Conservation (phyloP, 2,888 invertebrate genomes). For the Cephus sareptanus region DNA sequence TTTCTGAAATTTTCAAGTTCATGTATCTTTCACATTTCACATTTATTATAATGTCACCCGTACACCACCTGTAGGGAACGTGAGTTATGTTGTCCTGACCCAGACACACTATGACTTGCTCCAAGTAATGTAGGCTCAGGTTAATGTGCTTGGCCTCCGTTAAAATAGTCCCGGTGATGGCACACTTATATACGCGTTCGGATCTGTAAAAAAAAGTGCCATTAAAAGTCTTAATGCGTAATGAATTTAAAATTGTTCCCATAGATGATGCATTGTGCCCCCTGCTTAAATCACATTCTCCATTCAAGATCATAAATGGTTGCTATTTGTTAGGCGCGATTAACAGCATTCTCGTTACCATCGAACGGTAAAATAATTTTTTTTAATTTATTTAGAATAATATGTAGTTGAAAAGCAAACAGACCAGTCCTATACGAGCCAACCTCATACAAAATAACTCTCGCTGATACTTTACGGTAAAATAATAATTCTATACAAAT, state of each 20-base stretch:
- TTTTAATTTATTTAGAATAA: background rate
- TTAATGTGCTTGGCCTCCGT: conserved; percentile 70
- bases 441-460: background rate
- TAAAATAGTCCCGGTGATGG: conserved; percentile 65
- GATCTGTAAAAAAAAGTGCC: conserved; percentile 57
- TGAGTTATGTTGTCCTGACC: conserved; percentile 58
- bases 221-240: background rate
- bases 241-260: background rate
- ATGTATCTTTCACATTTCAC: conserved; percentile 15
- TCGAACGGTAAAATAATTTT: background rate
- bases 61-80: conserved; percentile 63
- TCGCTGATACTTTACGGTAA: too few relatives aligned
- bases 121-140: conserved; percentile 69
- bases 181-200: conserved; percentile 68
- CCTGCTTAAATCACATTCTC: background rate
- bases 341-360: background rate
- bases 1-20: conserved; percentile 64
- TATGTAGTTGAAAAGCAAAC: background rate
- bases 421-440: too few relatives aligned
- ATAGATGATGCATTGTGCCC: background rate
- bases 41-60: conserved; percentile 17
- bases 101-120: conserved; percentile 63
- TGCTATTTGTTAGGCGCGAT: background rate
- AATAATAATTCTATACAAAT: too few relatives aligned
- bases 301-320: background rate